Evolutionary conservation across 64 coral and sea anemone genomes (phyloP).

Genomic region (Montipora sp.): DNA sequence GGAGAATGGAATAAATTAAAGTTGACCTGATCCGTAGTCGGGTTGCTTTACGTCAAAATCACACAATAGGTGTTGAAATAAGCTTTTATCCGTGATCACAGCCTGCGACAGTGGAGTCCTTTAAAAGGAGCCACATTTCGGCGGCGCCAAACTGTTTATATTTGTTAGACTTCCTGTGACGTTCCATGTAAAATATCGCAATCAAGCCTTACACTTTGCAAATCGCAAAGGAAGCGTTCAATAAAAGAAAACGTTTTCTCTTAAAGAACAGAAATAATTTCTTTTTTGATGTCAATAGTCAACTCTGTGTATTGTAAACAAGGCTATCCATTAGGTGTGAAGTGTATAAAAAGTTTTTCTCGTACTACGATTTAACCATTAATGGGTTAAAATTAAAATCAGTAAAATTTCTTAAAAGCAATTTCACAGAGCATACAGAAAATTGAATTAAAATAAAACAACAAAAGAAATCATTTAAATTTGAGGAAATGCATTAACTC

Average conservation of each 20-base stretch:
- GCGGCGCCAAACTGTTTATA: background rate
- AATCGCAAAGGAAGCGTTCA: background rate
- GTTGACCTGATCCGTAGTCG: background rate
- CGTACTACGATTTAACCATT: background rate
- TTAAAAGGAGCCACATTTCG: background rate
- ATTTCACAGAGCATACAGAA: constrained; percentile 10
- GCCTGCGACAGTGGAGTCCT: no score
- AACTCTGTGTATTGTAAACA: background rate
- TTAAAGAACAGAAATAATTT: background rate
- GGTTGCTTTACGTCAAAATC: background rate
- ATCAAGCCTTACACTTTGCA: background rate
- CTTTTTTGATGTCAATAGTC: constrained; percentile 30
- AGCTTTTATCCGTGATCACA: constrained; percentile 20
- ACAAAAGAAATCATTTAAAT: background rate
- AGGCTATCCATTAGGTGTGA: background rate
- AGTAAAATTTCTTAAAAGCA: background rate
- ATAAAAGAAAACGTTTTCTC: background rate
- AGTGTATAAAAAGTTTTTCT: background rate
- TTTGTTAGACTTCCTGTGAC: background rate
- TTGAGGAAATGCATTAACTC: background rate
- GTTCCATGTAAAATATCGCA: background rate
- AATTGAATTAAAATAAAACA: constrained; percentile 1
- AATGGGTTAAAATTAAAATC: no score
- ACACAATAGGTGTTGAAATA: constrained; percentile 16
- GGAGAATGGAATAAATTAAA: constrained; percentile 37